Evolutionary conservation across 2,888 invertebrate species (phyloP).

Genomic region (Platycheirus albimanus): DNA sequence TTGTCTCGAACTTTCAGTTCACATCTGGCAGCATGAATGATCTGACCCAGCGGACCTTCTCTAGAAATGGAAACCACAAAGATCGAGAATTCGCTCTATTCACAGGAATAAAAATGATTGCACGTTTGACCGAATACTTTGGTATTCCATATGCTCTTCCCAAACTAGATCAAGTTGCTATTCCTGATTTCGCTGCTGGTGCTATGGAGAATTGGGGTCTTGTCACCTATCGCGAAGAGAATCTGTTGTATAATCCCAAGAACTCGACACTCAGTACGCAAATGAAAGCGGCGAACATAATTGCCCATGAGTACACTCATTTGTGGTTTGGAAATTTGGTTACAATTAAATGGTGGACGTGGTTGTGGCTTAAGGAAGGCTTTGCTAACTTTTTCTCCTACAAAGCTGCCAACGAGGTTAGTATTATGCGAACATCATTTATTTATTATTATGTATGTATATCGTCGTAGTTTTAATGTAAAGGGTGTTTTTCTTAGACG

Average conservation of each 20-base stretch:
- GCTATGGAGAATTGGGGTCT: conserved; percentile 98
- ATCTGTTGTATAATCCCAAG: conserved; percentile 78
- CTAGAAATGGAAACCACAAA: conserved; percentile 78
- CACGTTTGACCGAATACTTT: conserved; percentile 88
- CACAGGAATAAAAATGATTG: conserved; percentile 88
- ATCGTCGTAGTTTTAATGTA: too few species aligned
- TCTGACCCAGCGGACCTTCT: conserved; percentile 79
- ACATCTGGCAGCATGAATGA: conserved; percentile 76
- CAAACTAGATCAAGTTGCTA: conserved; percentile 94
- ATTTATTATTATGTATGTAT: too few species aligned
- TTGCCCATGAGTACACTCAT: conserved; percentile 86
- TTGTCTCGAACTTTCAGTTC: conserved; percentile 86
- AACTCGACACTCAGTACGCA: conserved; percentile 78
- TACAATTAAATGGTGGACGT: conserved; percentile 88
- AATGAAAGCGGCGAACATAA: conserved; percentile 83
- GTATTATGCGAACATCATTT: too few species aligned
- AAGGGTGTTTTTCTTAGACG: too few species aligned
- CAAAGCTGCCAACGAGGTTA: conserved; percentile 78
- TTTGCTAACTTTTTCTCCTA: conserved; percentile 83
- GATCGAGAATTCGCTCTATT: conserved; percentile 87
- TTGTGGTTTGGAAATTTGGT: conserved; percentile 92
- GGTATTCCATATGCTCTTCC: conserved; percentile 88
- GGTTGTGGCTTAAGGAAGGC: conserved; percentile 89
- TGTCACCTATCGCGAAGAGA: conserved; percentile 85
- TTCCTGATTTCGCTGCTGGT: conserved; percentile 92